Evolutionary conservation across 2,888 invertebrate species (phyloP), one percentile per base, ranked within the genome.

Genomic region (Drosophila borealis): DNA sequence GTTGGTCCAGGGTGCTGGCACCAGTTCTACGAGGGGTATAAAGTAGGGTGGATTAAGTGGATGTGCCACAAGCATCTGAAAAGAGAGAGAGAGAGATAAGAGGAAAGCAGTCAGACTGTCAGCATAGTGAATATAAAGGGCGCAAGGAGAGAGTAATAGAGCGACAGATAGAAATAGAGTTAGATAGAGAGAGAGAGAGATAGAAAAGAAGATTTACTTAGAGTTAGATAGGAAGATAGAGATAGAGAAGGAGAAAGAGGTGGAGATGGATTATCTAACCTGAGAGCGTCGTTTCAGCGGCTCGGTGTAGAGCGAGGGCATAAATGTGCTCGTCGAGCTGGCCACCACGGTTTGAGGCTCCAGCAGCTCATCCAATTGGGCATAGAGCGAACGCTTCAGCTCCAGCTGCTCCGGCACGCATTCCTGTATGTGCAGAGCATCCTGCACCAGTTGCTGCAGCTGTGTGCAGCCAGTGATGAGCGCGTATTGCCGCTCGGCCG

Each of bases 21-120:
- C 97, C 13, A 99, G 94, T 93, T 99, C 99, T 0, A 98, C 97
- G 36, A 99, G 93, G 0, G 98, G 98, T 49, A 98, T 97, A 90
- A 97, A 98, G 91, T 98, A 98, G 0, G 99, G 99, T 0, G 99
- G 99, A 91, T 99, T 99, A 0, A 98, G 96, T 91, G 98, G 99
- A 93, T 99, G 98, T 0, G 97, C 96, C 4, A 98, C 97, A 11
- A 92, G 76, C 59, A 92, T 88, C 92, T 92, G 50, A 60, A 13
- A 0, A 42, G 21, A 55, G 19, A 4, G 33, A 25, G 36, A 25
- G 11, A 10, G 29, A 29, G 37, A 68, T 8, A 2, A 34, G n/a
- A 37, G 3, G 0, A 25, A 25, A 25, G 6, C 1, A 25, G 25
- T 25, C 8, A 25, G 25, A 25, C 8, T 1, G 25, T 25, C 25